Conservation (phyloP, 2,113 vertebrate genomes). For the Ptychochromis oligacanthus region DNA sequence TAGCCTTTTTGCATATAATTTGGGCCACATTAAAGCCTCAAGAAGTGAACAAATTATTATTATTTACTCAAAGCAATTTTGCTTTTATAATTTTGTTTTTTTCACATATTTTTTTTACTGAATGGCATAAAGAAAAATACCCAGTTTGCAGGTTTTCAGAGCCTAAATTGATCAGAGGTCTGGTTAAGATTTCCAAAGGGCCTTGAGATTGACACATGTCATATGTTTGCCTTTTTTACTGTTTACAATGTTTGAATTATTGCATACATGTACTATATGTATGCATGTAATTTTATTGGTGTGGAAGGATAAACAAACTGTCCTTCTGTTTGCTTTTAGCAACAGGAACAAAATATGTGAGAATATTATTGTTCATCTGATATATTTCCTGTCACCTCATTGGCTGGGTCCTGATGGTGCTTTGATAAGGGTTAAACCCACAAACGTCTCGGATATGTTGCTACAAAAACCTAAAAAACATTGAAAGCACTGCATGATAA, state of each 20-base stretch:
- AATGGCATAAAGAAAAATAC: too few species aligned
- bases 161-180: too few species aligned
- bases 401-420: background rate
- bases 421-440: background rate
- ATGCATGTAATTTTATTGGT: background rate
- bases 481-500: background rate
- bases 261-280: background rate
- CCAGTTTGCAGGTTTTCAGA: too few species aligned
- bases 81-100: too few species aligned
- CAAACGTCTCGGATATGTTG: background rate
- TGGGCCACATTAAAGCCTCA: background rate
- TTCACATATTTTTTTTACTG: too few species aligned
- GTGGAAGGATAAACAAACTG: background rate
- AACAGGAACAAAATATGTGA: background rate
- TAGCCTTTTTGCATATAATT: background rate
- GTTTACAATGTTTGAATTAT: background rate
- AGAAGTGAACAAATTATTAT: too few species aligned
- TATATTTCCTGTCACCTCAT: background rate
- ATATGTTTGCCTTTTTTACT: background rate
- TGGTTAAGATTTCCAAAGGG: too few species aligned
- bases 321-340: background rate
- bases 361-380: background rate
- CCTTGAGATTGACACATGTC: too few species aligned
- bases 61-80: too few species aligned
- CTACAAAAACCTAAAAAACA: background rate